Conservation (phyloP, 2,113 vertebrate genomes). For the Thunnus thynnus region DNA sequence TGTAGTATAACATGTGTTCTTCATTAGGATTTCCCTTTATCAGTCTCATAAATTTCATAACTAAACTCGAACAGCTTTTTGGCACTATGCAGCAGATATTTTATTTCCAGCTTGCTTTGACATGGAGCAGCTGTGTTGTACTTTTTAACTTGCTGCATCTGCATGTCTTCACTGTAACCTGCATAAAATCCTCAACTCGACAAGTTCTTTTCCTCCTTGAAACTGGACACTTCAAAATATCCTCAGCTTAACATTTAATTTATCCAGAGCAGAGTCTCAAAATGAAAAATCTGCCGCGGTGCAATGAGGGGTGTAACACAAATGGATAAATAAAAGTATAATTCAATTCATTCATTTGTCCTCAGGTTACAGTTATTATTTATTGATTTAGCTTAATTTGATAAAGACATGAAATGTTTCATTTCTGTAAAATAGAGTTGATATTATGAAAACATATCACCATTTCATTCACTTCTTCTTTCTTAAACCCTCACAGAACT, state of each 20-base stretch:
- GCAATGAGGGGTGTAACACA: neutral
- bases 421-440: neutral
- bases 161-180: slow-evolving; percentile 54
- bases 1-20: slow-evolving; percentile 54
- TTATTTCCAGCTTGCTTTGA: slow-evolving; percentile 61
- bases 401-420: neutral
- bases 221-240: slow-evolving; percentile 39
- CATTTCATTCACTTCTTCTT: neutral
- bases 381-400: neutral
- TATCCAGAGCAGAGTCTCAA: neutral
- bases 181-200: slow-evolving; percentile 33
- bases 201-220: slow-evolving; percentile 32
- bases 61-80: slow-evolving; percentile 66
- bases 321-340: neutral
- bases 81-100: slow-evolving; percentile 59
- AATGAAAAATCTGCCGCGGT: slow-evolving; percentile 10
- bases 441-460: neutral
- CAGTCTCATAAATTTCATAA: slow-evolving; percentile 70
- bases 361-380: neutral
- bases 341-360: neutral
- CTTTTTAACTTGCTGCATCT: slow-evolving; percentile 45
- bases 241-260: slow-evolving; percentile 11
- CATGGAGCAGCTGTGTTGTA: slow-evolving; percentile 71
- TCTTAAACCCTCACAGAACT: too few species aligned
- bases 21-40: slow-evolving; percentile 71